phyloP scores from a whole-genome alignment of 2,113 vertebrate species.

The Triplophysa dalaica region DNA sequence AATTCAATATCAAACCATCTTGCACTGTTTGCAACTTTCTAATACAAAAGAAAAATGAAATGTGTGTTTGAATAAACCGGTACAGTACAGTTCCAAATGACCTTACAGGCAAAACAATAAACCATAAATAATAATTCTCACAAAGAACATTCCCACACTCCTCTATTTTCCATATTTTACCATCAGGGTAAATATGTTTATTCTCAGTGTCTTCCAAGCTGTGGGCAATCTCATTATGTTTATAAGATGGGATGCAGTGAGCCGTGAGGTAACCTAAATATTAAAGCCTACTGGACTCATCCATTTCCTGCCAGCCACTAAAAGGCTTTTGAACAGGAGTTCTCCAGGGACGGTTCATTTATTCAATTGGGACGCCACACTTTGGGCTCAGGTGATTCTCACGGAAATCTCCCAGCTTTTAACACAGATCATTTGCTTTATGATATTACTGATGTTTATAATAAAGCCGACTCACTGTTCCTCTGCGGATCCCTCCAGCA shows the following conservation, averaged over 20 bases:
- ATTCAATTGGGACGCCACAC: constrained; percentile 14
- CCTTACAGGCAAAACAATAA: background rate
- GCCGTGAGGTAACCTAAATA: constrained; percentile 39
- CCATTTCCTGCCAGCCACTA: constrained; percentile 23
- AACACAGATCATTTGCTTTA: constrained; percentile 28
- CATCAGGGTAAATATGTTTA: constrained; percentile 32
- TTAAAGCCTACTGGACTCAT: constrained; percentile 38
- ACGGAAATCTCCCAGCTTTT: constrained; percentile 17
- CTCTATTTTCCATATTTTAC: constrained; percentile 16
- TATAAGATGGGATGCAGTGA: constrained; percentile 36
- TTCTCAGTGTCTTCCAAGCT: constrained; percentile 14
- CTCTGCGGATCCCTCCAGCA: constrained; percentile 37
- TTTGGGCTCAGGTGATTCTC: constrained; percentile 22
- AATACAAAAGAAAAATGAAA: background rate
- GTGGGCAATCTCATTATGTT: constrained; percentile 38
- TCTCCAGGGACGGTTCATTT: constrained; percentile 22
- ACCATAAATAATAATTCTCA: background rate
- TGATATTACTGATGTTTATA: constrained; percentile 41
- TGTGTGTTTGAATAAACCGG: background rate
- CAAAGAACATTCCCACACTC: background rate
- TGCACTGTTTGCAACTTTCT: background rate
- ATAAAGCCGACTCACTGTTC: constrained; percentile 21
- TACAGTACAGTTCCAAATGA: background rate
- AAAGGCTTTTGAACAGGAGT: constrained; percentile 18
- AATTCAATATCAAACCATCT: constrained; percentile 7